Conservation (phyloP, 30 jellyfish, hydroid and myxozoan species). For the Rhopilema esculentum region DNA sequence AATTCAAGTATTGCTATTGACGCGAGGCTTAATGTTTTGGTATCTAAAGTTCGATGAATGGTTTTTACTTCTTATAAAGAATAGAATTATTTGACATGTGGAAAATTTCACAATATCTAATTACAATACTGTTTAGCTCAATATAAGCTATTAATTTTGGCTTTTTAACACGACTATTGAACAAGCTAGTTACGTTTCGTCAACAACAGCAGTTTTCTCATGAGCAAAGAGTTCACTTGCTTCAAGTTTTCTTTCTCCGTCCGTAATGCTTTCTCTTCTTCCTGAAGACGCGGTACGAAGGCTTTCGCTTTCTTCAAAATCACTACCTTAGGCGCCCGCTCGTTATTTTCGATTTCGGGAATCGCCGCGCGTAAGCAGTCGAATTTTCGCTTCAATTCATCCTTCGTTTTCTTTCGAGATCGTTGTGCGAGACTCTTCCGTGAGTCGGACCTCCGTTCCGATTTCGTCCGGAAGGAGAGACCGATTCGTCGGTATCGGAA, state of each 20-base stretch:
- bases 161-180: too few relatives aligned
- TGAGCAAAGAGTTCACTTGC: constrained; percentile 46
- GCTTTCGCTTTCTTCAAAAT: constrained; percentile 78
- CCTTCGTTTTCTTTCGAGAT: constrained; percentile 88
- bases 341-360: constrained; percentile 82
- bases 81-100: too few relatives aligned
- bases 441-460: constrained; percentile 28
- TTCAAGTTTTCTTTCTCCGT: constrained; percentile 62
- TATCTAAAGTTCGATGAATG: too few relatives aligned
- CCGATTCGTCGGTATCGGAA: constrained; percentile 58
- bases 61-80: too few relatives aligned
- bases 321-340: constrained; percentile 89
- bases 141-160: too few relatives aligned
- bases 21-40: too few relatives aligned
- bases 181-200: constrained; percentile 36
- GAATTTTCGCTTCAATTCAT: constrained; percentile 86
- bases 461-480: constrained; percentile 18
- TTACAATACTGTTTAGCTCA: too few relatives aligned
- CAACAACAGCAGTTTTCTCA: constrained; percentile 54
- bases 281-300: constrained; percentile 62
- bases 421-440: constrained; percentile 77
- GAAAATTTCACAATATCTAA: too few relatives aligned
- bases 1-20: too few relatives aligned
- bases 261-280: constrained; percentile 59
- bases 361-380: constrained; percentile 80